Conservation (phyloP, 1,140 invertebrate genomes). For the Cryptotermes secundus region DNA sequence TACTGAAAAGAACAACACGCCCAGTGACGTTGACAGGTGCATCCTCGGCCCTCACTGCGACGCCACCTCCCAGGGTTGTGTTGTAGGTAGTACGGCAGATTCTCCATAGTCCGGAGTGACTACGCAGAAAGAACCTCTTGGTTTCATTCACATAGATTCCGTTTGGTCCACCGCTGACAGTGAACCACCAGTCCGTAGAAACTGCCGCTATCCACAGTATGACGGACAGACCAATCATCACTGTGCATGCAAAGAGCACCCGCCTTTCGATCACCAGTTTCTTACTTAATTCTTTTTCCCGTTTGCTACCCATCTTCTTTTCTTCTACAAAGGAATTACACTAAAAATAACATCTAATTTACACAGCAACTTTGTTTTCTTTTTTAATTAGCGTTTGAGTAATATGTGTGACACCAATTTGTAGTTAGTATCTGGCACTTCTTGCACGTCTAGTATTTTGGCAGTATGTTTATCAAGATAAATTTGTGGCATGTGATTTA, state of each 20-base stretch:
- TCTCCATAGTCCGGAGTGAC: slow-evolving; percentile 68
- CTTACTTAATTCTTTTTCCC: slow-evolving; percentile 51
- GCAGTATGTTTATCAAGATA: background rate
- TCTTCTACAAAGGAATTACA: background rate
- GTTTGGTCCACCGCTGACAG: slow-evolving; percentile 54
- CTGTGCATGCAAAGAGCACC: slow-evolving; percentile 66
- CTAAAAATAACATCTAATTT: background rate
- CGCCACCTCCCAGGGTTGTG: background rate
- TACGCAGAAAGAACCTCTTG: slow-evolving; percentile 57
- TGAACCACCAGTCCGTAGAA: slow-evolving; percentile 73
- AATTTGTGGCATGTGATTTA: background rate
- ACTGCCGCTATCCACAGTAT: slow-evolving; percentile 74
- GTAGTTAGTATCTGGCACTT: background rate
- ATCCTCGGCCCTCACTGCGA: background rate
- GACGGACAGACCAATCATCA: slow-evolving; percentile 63
- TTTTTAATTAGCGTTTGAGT: background rate
- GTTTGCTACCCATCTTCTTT: background rate
- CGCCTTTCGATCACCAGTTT: slow-evolving; percentile 68
- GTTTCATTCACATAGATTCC: slow-evolving; percentile 58
- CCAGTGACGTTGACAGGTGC: slow-evolving; percentile 16
- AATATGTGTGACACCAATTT: background rate
- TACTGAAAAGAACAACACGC: slow-evolving; percentile 25
- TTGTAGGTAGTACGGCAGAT: slow-evolving; percentile 52
- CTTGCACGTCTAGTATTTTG: background rate
- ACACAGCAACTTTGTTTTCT: background rate